Base-by-base conservation (phyloP, 1,140 invertebrate species). In the Trichogramma pretiosum region DNA sequence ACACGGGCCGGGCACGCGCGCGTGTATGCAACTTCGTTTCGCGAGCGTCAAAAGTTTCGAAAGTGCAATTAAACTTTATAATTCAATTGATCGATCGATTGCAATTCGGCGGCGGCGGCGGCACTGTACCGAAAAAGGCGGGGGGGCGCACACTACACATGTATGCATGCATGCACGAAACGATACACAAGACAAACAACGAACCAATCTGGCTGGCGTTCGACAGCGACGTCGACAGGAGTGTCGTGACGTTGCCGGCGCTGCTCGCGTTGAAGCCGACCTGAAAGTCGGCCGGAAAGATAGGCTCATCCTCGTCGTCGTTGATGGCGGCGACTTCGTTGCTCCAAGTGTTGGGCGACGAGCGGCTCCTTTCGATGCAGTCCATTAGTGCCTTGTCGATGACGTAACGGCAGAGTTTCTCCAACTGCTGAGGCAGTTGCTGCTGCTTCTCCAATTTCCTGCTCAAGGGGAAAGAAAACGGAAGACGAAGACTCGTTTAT, bases 331-430 rank as follows among this genome's bases (percentile, higher is more conserved):
- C n/a, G n/a, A n/a, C n/a, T n/a, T n/a, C n/a, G n/a, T n/a, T n/a
- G n/a, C n/a, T n/a, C n/a, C n/a, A n/a, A n/a, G n/a, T n/a, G n/a
- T 66, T 67, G 41, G 63, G 56, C 67, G 67, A 71, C 37, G 60
- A 67, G 57, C 70, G 72, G 61, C 79, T 71, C 19, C 77, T 60
- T 44, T 75, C 72, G 35, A 74, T 76, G 57, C 80, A 83, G 61
- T 81, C 78, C 33, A 73, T 74, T 30, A 81, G 63, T 46, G 80
- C 65, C 40, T 77, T 74, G 60, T 79, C 75, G 64, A 78, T 82
- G 48, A 82, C 71, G 42, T 73, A 77, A 46, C 79, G 77, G 64
- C 83, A 85, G 17, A 83, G 67, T 46, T 77, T 74, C 56, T 84
- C 80, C 10, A 74, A 74, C 59, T 82, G 77, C 57, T 74, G 78